phyloP scores from a whole-genome alignment of 2,113 vertebrate species.

The Raja brachyura region DNA sequence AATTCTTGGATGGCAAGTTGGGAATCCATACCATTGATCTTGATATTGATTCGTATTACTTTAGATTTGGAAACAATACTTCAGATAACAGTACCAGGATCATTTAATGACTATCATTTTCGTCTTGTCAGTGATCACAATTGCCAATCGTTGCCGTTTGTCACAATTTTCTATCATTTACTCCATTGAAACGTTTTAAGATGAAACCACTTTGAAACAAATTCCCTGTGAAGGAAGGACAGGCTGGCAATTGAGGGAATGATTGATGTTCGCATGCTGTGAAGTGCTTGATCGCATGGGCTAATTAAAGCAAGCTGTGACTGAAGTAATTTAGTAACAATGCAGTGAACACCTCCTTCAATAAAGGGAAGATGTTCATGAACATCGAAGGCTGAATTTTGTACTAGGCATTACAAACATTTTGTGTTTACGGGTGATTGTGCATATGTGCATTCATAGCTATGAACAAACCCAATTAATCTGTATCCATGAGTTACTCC shows the following conservation, averaged over 20 bases:
- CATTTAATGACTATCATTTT: too few relatives aligned
- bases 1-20: too few relatives aligned
- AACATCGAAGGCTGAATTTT: background rate
- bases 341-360: background rate
- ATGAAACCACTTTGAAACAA: background rate
- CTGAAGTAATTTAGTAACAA: background rate
- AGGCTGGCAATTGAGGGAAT: background rate
- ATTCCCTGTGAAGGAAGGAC: background rate
- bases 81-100: too few relatives aligned
- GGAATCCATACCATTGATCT: too few relatives aligned
- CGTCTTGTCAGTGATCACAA: background rate
- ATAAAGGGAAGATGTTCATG: background rate
- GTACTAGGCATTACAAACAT: too few relatives aligned
- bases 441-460: background rate
- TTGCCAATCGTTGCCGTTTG: background rate
- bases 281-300: background rate
- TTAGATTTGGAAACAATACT: too few relatives aligned
- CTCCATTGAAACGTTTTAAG: background rate
- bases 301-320: background rate
- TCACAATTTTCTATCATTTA: background rate
- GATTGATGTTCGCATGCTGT: background rate
- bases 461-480: background rate
- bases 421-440: background rate
- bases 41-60: too few relatives aligned
- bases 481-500: too few relatives aligned